Percentiles rank a stretch among this genome's conserved stretches.
Conservation (phyloP, 1,140 invertebrate genomes). For the Lethocerus indicus region DNA sequence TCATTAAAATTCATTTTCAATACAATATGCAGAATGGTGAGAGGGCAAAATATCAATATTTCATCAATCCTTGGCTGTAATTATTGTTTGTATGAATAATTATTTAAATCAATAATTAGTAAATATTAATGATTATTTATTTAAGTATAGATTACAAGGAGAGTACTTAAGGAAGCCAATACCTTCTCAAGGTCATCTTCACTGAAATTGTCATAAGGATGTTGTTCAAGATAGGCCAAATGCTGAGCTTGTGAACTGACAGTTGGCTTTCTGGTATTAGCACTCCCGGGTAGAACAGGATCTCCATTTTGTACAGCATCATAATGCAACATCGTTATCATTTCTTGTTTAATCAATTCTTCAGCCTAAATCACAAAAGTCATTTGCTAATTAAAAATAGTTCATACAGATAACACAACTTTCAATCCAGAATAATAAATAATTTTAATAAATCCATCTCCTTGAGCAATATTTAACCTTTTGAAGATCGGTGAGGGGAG, state of each 20-base stretch:
- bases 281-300: conserved; percentile 31
- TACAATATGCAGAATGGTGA: neutral
- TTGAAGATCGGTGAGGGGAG: conserved; percentile 70
- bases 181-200: conserved; percentile 51
- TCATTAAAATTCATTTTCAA: neutral
- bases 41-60: neutral
- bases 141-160: neutral
- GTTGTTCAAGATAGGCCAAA: conserved; percentile 62
- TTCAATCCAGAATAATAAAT: too few species aligned
- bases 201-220: conserved; percentile 62
- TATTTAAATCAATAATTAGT: neutral
- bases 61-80: too few species aligned
- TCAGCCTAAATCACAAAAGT: conserved; percentile 49
- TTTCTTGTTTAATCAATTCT: conserved; percentile 93
- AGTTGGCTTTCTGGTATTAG: conserved; percentile 14
- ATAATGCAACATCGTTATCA: conserved; percentile 88
- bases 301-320: conserved; percentile 49
- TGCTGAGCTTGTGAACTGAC: conserved; percentile 38
- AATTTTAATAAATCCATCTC: too few species aligned
- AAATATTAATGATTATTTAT: too few species aligned
- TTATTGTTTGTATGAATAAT: too few species aligned
- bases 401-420: neutral
- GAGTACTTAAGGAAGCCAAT: conserved; percentile 12
- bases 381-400: neutral
- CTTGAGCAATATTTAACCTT: too few species aligned